These are phyloP conservation scores for Pachliopta kotzebuea DNA, from an alignment of 2,888 invertebrate genomes.

Conservation along the genomic window DNA sequence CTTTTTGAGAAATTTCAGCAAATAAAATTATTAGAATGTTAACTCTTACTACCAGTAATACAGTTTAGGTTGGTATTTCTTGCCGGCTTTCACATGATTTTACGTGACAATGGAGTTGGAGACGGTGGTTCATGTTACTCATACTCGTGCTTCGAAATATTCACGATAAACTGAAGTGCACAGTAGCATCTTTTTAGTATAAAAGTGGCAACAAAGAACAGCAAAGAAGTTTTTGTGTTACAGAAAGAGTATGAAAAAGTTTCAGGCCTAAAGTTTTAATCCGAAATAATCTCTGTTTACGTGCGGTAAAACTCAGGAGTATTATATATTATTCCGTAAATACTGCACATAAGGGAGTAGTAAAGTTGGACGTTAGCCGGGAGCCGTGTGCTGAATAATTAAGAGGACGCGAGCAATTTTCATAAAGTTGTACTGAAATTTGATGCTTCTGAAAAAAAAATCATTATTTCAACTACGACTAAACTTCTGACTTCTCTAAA, in stretches of 20 bases:
- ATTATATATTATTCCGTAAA: constrained; percentile 22
- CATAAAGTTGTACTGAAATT: constrained; percentile 2
- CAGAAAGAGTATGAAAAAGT: not conserved
- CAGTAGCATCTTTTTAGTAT: too few species aligned
- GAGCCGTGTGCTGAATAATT: constrained; percentile 20
- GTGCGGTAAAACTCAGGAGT: constrained; percentile 4
- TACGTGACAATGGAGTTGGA: not conserved
- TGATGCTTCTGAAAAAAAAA: not conserved
- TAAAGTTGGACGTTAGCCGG: constrained; percentile 13
- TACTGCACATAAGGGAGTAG: constrained; percentile 22
- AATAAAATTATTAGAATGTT: not conserved
- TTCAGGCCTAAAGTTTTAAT: not conserved
- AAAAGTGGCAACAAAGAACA: too few species aligned
- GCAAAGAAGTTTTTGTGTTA: not conserved
- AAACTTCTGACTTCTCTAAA: too few species aligned
- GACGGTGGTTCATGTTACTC: not conserved
- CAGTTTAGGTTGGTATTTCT: not conserved
- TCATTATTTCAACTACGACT: not conserved
- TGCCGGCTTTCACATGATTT: not conserved
- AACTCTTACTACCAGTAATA: not conserved
- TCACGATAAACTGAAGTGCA: too few species aligned
- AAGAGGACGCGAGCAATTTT: constrained; percentile 2
- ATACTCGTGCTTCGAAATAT: too few species aligned
- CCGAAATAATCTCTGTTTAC: not conserved
- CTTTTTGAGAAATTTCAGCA: not conserved